Conservation (phyloP, 2,113 vertebrate species). For the Megaleporinus macrocephalus region DNA sequence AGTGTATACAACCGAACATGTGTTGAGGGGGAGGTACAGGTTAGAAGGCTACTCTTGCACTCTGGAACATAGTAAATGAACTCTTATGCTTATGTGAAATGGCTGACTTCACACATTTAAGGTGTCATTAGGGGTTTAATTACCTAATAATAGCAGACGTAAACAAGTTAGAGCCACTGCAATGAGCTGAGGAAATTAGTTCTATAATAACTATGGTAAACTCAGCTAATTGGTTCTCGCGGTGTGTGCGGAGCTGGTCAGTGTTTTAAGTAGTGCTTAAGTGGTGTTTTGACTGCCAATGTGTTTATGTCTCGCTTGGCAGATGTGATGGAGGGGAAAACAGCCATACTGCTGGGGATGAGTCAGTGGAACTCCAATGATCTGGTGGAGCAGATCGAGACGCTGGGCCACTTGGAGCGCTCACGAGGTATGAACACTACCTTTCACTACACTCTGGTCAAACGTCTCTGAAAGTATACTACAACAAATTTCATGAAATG, state of each 20-base stretch:
- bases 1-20: not conserved
- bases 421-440: slow-evolving; percentile 80
- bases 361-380: slow-evolving; percentile 99
- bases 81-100: not conserved
- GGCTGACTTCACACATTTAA: not conserved
- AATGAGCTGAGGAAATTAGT: slow-evolving; percentile 7
- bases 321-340: slow-evolving; percentile 94
- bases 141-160: slow-evolving; percentile 14
- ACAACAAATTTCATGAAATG: too few species aligned
- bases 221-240: not conserved
- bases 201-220: not conserved
- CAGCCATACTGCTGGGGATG: slow-evolving; percentile 93
- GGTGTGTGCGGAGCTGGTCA: not conserved
- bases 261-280: not conserved
- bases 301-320: slow-evolving; percentile 62
- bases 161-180: not conserved
- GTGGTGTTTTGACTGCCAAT: slow-evolving; percentile 4
- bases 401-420: slow-evolving; percentile 89
- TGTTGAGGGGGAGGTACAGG: not conserved
- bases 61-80: not conserved
- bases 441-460: not conserved
- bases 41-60: not conserved
- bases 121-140: slow-evolving; percentile 8
- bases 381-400: slow-evolving; percentile 97
- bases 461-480: too few species aligned